Evolutionary conservation across 2,888 invertebrate species (phyloP), one percentile per base, ranked within the genome.

Genomic region (Drosophila mulleri): DNA sequence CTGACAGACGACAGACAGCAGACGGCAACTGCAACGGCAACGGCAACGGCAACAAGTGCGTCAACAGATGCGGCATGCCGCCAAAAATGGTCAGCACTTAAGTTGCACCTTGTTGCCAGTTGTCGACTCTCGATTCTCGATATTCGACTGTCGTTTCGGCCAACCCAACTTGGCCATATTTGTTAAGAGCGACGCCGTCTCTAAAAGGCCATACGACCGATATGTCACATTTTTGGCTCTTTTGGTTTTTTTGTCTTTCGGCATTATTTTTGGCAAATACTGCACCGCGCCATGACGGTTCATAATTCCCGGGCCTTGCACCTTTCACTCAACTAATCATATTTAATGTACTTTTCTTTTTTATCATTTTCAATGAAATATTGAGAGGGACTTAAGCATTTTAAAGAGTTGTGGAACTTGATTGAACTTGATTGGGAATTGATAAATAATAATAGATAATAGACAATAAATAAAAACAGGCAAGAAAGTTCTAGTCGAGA

Each of bases 151-250:
- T n/a, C 53, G 64, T 73, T 79, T 75, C 72, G 81, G 59, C 72
- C 72, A 71, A 75, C 68, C 75, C 72, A 83, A 74, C 74, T 78
- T 75, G 64, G 57, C 84, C 84, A 84, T 84, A 84, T 82, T 64
- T 60, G 67, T 41, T 53, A 59, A 64, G 57, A 57, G 70, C 68
- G 67, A 58, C 67, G 66, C 67, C 76, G 76, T 54, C 76, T 76
- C 65, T 72, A 83, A 75, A 85, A 68, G 83, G 83, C 66, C 76
- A 83, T 65, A 64, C 83, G 84, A 84, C 84, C 84, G 84, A 84
- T 84, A 84, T 84, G 80, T 78, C 72, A 75, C 82, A 87, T 87
- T 73, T 78, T 82, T 72, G 12, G 26, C 16, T 54, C 52, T 23
- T 11, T 35, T 12, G 11, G 11, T 41, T 41, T 41, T n/a, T 16